A percentile compares a stretch with the other conserved stretches of the same genome.
Conservation (phyloP, 1,140 invertebrate genomes). For the Parapsyche elsis region DNA sequence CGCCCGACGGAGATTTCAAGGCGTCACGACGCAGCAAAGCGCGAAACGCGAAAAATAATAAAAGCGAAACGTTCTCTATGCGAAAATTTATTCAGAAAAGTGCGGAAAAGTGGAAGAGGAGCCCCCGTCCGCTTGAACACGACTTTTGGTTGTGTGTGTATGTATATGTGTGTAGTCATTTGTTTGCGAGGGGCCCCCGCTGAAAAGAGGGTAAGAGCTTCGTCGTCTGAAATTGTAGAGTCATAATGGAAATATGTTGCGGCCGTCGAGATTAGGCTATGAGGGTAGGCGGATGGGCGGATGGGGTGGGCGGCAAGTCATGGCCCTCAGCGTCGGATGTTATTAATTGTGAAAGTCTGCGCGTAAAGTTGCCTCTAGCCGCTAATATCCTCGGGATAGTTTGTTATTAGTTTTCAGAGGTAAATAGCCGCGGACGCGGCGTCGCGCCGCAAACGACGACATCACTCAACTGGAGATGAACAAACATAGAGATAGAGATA, state of each 20-base stretch:
- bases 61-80: background rate
- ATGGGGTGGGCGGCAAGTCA: background rate
- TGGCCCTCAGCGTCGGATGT: constrained; percentile 33
- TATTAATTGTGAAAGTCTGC: constrained; percentile 50
- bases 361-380: constrained; percentile 15
- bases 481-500: too few relatives aligned
- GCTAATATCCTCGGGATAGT: constrained; percentile 45
- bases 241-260: constrained; percentile 49
- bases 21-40: too few relatives aligned
- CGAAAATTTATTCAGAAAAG: too few relatives aligned
- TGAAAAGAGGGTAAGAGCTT: background rate
- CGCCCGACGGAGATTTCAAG: too few relatives aligned
- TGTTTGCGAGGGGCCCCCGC: background rate
- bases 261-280: constrained; percentile 37
- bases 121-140: too few relatives aligned
- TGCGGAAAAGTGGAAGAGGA: too few relatives aligned
- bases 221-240: constrained; percentile 25
- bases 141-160: background rate
- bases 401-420: constrained; percentile 48
- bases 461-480: background rate
- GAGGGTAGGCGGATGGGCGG: background rate
- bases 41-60: background rate
- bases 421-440: constrained; percentile 28
- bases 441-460: background rate
- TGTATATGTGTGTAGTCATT: background rate